Conservation (phyloP, 2,888 invertebrate species). For the Cosmopolites sordidus region DNA sequence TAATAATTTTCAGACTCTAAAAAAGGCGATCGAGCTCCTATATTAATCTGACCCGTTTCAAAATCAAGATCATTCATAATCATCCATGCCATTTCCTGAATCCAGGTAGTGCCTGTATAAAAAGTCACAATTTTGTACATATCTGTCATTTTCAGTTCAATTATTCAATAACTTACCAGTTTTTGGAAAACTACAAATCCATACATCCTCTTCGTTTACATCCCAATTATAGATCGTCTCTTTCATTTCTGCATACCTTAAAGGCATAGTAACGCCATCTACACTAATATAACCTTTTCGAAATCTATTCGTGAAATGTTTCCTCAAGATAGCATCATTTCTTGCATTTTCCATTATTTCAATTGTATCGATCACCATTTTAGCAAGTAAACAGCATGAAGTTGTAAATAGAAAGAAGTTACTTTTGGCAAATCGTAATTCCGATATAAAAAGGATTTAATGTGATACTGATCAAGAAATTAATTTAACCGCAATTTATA, state of each 20-base stretch:
- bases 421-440: too few relatives aligned
- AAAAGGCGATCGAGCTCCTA: conserved; percentile 66
- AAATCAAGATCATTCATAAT: conserved; percentile 61
- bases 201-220: conserved; percentile 52
- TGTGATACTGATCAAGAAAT: too few relatives aligned
- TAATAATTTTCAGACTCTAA: conserved; percentile 55
- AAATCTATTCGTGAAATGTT: conserved; percentile 37
- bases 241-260: conserved; percentile 45
- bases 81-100: conserved; percentile 71
- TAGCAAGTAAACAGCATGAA: too few relatives aligned
- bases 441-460: too few relatives aligned
- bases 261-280: conserved; percentile 47
- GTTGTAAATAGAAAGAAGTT: too few relatives aligned
- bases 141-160: too few relatives aligned
- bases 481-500: too few relatives aligned
- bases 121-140: too few relatives aligned
- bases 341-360: conserved; percentile 16
- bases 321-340: conserved; percentile 33
- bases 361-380: conserved; percentile 17
- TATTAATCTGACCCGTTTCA: conserved; percentile 50
- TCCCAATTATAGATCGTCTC: conserved; percentile 48
- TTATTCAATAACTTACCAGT: too few relatives aligned
- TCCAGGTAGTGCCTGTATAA: conserved; percentile 68
- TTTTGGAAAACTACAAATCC: conserved; percentile 56
- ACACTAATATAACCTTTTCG: conserved; percentile 37